Conservation (phyloP, 2,888 invertebrate genomes). For the Siphlonurus alternatus region DNA sequence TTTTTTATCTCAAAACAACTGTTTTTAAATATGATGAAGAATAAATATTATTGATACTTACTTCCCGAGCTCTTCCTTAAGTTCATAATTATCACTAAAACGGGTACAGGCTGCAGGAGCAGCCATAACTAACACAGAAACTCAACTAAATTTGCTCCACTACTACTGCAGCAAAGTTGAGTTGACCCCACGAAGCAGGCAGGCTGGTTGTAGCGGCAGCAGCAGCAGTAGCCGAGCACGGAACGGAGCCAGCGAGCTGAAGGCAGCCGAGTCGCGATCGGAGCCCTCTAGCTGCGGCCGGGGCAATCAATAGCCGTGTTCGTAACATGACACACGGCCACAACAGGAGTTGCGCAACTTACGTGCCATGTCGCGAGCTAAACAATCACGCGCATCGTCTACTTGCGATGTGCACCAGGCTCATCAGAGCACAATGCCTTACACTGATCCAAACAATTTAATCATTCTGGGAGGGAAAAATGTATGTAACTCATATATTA, state of each 20-base stretch:
- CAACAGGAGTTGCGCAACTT: background rate
- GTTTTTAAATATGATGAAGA: too few species aligned
- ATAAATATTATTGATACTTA: slow-evolving; percentile 38
- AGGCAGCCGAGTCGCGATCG: background rate
- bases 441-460: background rate
- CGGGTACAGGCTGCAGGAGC: slow-evolving; percentile 85
- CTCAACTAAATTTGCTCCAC: slow-evolving; percentile 19
- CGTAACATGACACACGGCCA: background rate
- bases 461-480: background rate
- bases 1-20: too few species aligned
- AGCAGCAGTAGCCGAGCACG: background rate
- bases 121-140: slow-evolving; percentile 47
- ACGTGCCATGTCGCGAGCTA: too few species aligned
- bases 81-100: slow-evolving; percentile 98
- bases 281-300: slow-evolving; percentile 1
- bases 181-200: background rate
- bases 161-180: slow-evolving; percentile 10
- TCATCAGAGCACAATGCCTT: too few species aligned
- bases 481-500: background rate
- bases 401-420: too few species aligned
- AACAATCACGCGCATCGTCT: too few species aligned
- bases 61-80: slow-evolving; percentile 99
- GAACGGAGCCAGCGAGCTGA: background rate
- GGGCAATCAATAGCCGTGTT: slow-evolving; percentile 1
- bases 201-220: background rate